Base-by-base conservation (phyloP, 2,888 invertebrate genomes). In the Scaptomyza reducta region DNA sequence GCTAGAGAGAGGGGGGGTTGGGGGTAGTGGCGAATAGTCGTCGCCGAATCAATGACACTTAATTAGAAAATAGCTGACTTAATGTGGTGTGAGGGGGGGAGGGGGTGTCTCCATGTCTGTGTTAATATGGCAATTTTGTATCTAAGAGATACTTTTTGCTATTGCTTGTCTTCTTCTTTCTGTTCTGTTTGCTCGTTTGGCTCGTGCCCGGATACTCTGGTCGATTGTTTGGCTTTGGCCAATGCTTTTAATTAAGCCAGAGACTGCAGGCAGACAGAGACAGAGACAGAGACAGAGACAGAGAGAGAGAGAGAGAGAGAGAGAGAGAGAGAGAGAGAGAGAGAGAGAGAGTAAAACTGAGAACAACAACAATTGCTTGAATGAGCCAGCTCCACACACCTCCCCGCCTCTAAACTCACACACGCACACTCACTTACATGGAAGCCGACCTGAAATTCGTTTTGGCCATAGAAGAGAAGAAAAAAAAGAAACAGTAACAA, bases 1-100 rank as follows among this genome's bases (percentile, higher is more conserved):
- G n/a, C n/a, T n/a, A n/a, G 25, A 16, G 40, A 41, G 29, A 16
- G 9, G 40, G 18, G 10, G 27, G 22, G 2, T n/a, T n/a, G n/a
- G 13, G 16, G 31, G 16, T 0, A 14, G 11, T 10, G 25, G 47
- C 33, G 50, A 50, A 50, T 38, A 35, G 66, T 53, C 53, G 60
- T 63, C 65, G 72, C 66, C 72, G 65, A 79, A 87, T 86, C 84
- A 84, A 86, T 88, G 88, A 78, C 87, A 88, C 84, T 88, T 84
- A 84, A 84, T 84, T 84, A 76, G 84, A 88, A 84, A 80, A 80
- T 71, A 77, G 77, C 77, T 65, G 60, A 46, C 50, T 57, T 11
- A 31, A 3, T 41, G 14, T 18, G 4, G 46, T 7, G 13, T 1
- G n/a, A 0, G n/a, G 29, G 5, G 14, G 44, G n/a, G 13, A 1